phyloP scores from a whole-genome alignment of 2,113 vertebrate genomes.

The Acrocephalus arundinaceus region DNA sequence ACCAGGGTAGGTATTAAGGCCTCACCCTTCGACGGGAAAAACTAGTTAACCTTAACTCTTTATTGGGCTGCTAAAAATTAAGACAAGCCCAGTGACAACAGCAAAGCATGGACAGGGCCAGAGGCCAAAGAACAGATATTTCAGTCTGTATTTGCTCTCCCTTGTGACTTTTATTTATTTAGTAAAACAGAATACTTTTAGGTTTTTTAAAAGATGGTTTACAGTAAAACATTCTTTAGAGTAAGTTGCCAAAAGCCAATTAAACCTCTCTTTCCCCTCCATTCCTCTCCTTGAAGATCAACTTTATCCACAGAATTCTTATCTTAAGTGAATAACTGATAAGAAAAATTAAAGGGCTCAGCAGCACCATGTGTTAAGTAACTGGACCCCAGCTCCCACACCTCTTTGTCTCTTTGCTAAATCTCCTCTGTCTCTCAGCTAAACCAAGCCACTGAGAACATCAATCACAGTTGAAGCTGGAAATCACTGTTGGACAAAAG shows the following conservation, averaged over 20 bases:
- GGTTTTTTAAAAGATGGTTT: not conserved
- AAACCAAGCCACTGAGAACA: not conserved
- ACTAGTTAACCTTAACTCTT: not conserved
- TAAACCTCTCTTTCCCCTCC: constrained; percentile 5
- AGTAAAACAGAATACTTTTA: not conserved
- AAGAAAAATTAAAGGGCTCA: constrained; percentile 64
- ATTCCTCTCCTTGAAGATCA: not conserved
- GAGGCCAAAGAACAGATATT: not conserved
- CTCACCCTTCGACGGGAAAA: not conserved
- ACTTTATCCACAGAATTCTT: constrained; percentile 58
- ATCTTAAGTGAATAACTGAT: constrained; percentile 61
- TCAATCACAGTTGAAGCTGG: not conserved
- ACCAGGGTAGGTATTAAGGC: not conserved
- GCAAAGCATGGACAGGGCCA: not conserved
- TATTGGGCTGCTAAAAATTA: not conserved
- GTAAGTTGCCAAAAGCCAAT: constrained; percentile 33
- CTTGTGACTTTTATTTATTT: not conserved
- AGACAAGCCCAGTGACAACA: not conserved
- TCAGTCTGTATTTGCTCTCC: not conserved
- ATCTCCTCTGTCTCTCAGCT: not conserved
- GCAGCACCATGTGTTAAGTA: constrained; percentile 25
- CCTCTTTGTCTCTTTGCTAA: not conserved
- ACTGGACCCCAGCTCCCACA: not conserved
- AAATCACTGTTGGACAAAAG: not conserved
- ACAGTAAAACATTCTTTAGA: constrained; percentile 48